These are phyloP conservation scores for Siniperca undulata DNA, from an alignment of 2,797 vertebrate genomes.

Conservation along the genomic window DNA sequence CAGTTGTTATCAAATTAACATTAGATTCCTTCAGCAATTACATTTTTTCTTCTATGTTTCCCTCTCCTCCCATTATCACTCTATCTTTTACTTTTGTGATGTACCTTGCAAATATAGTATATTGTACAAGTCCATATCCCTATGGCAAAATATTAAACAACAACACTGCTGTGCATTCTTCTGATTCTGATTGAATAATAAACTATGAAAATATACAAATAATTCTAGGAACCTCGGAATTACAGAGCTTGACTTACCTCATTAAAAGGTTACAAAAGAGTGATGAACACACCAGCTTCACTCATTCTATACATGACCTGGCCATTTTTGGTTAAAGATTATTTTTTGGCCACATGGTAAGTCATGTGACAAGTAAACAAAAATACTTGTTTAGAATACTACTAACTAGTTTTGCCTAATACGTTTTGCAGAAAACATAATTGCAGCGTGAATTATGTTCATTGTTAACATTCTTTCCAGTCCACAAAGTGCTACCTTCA, in stretches of 20 bases:
- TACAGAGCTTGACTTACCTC: neutral
- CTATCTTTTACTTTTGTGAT: conserved; percentile 22
- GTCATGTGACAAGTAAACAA: neutral
- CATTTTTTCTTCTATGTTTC: neutral
- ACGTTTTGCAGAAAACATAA: neutral
- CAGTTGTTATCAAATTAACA: conserved; percentile 35
- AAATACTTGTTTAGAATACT: neutral
- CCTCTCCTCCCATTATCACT: conserved; percentile 17
- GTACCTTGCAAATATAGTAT: conserved; percentile 13
- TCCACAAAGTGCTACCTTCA: neutral
- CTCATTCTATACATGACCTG: neutral
- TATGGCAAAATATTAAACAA: conserved; percentile 8
- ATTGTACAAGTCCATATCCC: conserved; percentile 14
- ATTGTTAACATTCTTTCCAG: neutral
- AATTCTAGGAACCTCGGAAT: neutral
- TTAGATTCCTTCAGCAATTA: conserved; percentile 36
- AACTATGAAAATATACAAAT: conserved; percentile 5
- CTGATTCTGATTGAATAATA: conserved; percentile 7
- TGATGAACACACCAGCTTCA: neutral
- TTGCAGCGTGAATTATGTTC: neutral
- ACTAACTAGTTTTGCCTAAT: neutral
- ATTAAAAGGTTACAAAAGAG: conserved; percentile 6
- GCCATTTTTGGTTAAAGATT: neutral
- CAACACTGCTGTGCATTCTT: conserved; percentile 4
- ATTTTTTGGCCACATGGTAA: neutral